A percentile compares a stretch with the other conserved stretches of the same genome.
phyloP scores from a whole-genome alignment of 1,140 invertebrate species.

The Temnothorax longispinosus region DNA sequence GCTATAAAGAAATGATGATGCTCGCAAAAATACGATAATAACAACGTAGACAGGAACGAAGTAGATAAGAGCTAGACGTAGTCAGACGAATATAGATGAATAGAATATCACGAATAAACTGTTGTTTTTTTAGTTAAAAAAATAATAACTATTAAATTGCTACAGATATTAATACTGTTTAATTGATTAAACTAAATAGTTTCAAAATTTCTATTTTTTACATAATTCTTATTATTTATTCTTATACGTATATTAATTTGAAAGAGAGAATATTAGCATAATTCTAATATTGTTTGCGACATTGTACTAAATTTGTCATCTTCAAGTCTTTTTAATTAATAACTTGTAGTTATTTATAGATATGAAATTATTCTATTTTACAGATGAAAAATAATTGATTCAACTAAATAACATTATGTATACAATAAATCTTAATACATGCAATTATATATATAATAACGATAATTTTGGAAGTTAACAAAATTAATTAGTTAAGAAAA shows the following conservation, averaged over 20 bases:
- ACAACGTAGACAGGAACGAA: constrained; percentile 11
- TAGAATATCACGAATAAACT: neutral
- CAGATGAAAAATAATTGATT: neutral
- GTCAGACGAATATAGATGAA: neutral
- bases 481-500: neutral
- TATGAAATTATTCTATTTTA: neutral
- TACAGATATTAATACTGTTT: neutral
- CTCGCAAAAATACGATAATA: neutral
- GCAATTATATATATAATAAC: neutral
- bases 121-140: neutral
- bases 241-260: neutral
- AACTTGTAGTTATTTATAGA: neutral
- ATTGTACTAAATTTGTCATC: neutral
- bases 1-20: constrained; percentile 20
- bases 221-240: neutral
- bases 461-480: neutral
- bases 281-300: neutral
- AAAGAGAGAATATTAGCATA: neutral
- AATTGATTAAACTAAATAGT: neutral
- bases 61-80: constrained; percentile 28
- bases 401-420: neutral
- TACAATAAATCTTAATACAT: neutral
- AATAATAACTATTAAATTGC: neutral
- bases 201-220: neutral
- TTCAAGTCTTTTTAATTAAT: neutral